These are phyloP conservation scores for Drosophila demipolita DNA, from an alignment of 2,888 invertebrate species.

Conservation along the genomic window DNA sequence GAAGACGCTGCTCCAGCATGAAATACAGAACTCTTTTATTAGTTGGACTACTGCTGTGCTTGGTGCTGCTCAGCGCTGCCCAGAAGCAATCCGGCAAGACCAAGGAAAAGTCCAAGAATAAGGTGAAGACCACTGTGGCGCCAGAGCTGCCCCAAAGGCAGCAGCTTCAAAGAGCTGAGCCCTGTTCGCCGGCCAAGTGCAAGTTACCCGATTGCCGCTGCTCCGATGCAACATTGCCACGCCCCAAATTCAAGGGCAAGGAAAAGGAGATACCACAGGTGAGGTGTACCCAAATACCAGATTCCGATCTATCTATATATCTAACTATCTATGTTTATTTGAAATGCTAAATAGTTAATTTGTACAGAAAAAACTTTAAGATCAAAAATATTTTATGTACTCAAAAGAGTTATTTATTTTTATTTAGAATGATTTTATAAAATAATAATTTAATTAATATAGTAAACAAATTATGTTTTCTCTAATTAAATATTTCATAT, in stretches of 20 bases:
- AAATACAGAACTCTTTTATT: constrained; percentile 50
- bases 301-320: too few species aligned
- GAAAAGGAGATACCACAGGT: constrained; percentile 83
- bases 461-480: neutral
- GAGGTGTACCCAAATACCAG: neutral
- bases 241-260: constrained; percentile 69
- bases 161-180: constrained; percentile 54
- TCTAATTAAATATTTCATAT: neutral
- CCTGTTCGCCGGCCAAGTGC: constrained; percentile 69
- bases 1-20: constrained; percentile 40
- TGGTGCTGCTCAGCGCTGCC: constrained; percentile 30
- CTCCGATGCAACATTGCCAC: constrained; percentile 72
- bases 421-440: neutral
- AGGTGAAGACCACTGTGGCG: constrained; percentile 27
- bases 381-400: neutral
- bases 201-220: constrained; percentile 82
- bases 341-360: neutral
- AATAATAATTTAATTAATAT: too few species aligned
- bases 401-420: neutral
- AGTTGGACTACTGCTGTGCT: constrained; percentile 52
- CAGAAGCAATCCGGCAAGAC: constrained; percentile 46
- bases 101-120: constrained; percentile 55
- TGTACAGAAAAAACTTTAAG: neutral
- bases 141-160: constrained; percentile 7
- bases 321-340: neutral